Conservation (phyloP, 2,113 vertebrate genomes). For the Urocynchramus pylzowi region DNA sequence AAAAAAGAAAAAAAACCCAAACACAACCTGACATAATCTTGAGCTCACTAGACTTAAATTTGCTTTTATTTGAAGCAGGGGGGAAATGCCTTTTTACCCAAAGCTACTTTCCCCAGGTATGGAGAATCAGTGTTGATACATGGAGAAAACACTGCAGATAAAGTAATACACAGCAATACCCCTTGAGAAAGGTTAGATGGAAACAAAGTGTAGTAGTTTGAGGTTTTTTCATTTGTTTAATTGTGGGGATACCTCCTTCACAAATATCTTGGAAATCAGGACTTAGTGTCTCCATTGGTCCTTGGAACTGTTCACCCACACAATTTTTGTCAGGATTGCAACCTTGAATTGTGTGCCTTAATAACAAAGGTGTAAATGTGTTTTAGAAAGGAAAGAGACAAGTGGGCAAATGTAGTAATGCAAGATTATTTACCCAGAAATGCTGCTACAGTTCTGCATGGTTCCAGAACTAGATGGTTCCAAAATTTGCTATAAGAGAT, state of each 20-base stretch:
- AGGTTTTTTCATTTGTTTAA: background rate
- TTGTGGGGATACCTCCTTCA: background rate
- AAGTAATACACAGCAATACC: background rate
- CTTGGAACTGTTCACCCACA: background rate
- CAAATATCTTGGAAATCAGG: background rate
- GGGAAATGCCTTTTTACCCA: background rate
- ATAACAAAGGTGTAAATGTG: background rate
- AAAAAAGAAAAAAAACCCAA: background rate
- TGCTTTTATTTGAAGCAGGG: accelerated
- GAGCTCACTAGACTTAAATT: background rate
- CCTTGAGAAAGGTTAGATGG: background rate
- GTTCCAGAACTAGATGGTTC: background rate
- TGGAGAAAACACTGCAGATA: background rate
- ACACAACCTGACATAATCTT: background rate
- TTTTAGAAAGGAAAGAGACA: background rate
- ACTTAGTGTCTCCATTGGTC: background rate
- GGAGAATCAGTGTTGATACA: background rate
- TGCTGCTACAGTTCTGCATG: background rate
- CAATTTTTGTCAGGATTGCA: background rate
- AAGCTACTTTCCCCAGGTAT: background rate
- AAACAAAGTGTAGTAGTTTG: background rate
- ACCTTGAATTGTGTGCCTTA: background rate
- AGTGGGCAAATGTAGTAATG: background rate
- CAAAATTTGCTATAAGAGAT: background rate
- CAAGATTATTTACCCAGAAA: background rate